Percentiles rank a stretch among this genome's conserved stretches.
Conservation (phyloP, 2,113 vertebrate species). For the Tychaedon coryphoeus region DNA sequence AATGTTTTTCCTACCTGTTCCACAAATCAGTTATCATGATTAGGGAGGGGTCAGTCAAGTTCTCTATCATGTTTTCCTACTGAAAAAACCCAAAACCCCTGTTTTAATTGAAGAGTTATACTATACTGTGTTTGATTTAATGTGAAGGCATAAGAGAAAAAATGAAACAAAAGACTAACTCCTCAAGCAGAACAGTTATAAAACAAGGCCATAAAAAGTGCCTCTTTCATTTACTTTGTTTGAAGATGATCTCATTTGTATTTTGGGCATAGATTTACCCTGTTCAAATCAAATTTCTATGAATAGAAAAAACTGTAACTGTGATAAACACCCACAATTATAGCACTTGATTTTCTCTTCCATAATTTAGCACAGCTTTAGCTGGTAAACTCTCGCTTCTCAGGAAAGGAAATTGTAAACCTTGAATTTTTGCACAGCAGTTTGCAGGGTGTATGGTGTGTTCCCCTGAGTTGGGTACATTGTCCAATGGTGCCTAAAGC, state of each 20-base stretch:
- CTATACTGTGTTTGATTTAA: background rate
- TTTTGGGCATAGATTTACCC: conserved; percentile 44
- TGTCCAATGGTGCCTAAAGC: background rate
- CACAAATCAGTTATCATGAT: background rate
- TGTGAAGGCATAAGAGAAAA: background rate
- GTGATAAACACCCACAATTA: conserved; percentile 65
- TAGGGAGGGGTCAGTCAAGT: background rate
- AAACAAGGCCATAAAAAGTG: conserved; percentile 43
- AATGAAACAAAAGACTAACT: background rate
- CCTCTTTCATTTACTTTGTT: conserved; percentile 28
- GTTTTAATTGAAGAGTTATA: background rate
- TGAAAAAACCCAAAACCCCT: background rate
- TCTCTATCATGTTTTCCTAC: background rate
- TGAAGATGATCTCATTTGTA: conserved; percentile 53
- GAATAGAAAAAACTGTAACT: conserved; percentile 48
- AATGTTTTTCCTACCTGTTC: background rate
- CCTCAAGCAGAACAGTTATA: background rate
- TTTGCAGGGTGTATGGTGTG: background rate
- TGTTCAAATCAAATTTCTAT: conserved; percentile 50
- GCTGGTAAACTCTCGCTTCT: background rate
- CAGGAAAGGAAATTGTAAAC: background rate
- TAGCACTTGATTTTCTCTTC: conserved; percentile 59
- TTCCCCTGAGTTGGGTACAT: background rate
- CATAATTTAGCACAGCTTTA: conserved; percentile 50
- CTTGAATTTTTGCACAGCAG: background rate